Conservation (phyloP, 1,140 invertebrate genomes). For the Apis florea region DNA sequence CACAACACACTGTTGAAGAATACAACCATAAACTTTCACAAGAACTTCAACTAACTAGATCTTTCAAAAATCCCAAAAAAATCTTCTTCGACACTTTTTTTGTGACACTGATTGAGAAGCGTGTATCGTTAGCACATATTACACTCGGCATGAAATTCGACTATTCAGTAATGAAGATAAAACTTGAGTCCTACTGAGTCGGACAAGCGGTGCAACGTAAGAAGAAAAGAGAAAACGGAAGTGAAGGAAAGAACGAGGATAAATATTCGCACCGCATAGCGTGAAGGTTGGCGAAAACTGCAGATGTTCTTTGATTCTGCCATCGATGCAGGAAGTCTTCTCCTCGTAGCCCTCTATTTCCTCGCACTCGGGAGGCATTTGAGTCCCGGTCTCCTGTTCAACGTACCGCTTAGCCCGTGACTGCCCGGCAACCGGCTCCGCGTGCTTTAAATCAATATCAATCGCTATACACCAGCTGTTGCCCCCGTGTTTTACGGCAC, state of each 20-base stretch:
- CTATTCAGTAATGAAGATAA: background rate
- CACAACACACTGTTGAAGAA: background rate
- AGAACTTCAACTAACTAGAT: background rate
- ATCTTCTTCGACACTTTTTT: background rate
- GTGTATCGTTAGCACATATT: background rate
- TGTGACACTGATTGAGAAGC: background rate
- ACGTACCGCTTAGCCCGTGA: constrained; percentile 45
- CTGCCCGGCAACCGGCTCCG: constrained; percentile 52
- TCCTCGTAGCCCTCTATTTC: constrained; percentile 48
- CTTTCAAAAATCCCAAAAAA: background rate
- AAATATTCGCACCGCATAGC: constrained; percentile 42
- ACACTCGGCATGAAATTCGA: background rate
- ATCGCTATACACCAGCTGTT: constrained; percentile 57
- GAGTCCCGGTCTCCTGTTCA: constrained; percentile 30
- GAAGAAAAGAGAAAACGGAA: background rate
- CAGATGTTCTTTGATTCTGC: constrained; percentile 40
- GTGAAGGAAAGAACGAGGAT: background rate
- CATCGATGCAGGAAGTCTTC: constrained; percentile 41
- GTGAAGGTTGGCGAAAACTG: constrained; percentile 1
- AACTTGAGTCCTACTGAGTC: no score
- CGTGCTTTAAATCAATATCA: constrained; percentile 70
- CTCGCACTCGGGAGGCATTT: constrained; percentile 54
- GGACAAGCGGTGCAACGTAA: background rate
- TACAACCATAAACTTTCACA: background rate
- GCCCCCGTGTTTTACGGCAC: constrained; percentile 26